Evolutionary conservation across 2,888 invertebrate genomes (phyloP).

Genomic region (Zaprionus lineosus): DNA sequence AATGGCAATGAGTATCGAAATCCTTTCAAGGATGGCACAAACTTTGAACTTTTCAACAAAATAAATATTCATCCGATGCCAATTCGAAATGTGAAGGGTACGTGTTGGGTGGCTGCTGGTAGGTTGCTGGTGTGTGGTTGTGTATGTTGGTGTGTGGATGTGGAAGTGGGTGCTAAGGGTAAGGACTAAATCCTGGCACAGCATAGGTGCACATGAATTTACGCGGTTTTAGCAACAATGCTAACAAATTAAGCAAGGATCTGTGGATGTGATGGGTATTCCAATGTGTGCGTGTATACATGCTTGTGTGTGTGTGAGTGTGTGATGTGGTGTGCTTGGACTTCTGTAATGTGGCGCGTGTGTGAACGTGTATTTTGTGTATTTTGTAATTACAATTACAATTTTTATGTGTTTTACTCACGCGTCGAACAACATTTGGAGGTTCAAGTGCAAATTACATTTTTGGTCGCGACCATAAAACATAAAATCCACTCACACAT

Average conservation of each 20-base stretch:
- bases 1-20: conserved; percentile 36
- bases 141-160: too few relatives aligned
- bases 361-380: conserved; percentile 15
- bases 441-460: conserved; percentile 65
- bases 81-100: too few relatives aligned
- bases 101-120: too few relatives aligned
- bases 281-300: neutral
- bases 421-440: conserved; percentile 20
- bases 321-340: neutral
- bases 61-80: too few relatives aligned
- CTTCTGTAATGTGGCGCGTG: neutral
- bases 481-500: conserved; percentile 13
- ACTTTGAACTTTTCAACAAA: conserved; percentile 13
- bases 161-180: conserved; percentile 18
- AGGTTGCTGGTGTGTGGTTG: too few relatives aligned
- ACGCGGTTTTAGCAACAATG: conserved; percentile 23
- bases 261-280: neutral
- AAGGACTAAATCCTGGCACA: conserved; percentile 7
- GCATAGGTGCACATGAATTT: conserved; percentile 24
- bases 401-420: conserved; percentile 17
- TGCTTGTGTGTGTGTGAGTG: neutral
- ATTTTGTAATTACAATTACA: conserved; percentile 12
- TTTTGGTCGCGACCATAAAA: conserved; percentile 26
- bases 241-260: conserved; percentile 41
- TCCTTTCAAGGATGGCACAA: conserved; percentile 29